Base-by-base conservation (phyloP, 2,113 vertebrate genomes). In the Brachionichthys hirsutus region DNA sequence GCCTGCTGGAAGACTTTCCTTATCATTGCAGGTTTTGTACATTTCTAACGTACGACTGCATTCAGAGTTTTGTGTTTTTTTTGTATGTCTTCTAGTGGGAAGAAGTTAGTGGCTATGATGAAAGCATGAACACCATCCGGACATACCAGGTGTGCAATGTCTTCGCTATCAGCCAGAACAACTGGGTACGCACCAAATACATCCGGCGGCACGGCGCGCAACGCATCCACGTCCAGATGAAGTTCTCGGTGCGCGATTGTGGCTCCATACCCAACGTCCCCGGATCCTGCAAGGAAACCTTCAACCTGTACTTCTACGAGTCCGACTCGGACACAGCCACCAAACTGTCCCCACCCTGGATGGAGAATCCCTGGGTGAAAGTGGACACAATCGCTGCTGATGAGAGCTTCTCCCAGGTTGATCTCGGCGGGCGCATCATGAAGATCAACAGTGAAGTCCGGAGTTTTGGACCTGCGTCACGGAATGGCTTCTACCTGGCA, bases 141-240 rank as follows among this genome's bases (percentile, higher is more conserved):
- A 98, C 97, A 0, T 98, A 98, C 87, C 97, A 98, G 87, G 97
- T 98, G 17, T 98, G 97, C 89, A 98, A 97, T 0, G 95, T 98
- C 62, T 98, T 97, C 5, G 92, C 96, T 3, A 91, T 91, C 58
- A 97, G 89, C 90, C 97, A 98, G 83, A 98, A 98, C 87, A 98
- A 98, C 90, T 98, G 97, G 97, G 91, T 98, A 1, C 91, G 96
- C 58, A 98, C 94, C 82, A 95, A 95, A 71, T 96, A 92, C 81
- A 96, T 97, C 86, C 90, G 85, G 1, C 88, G 96, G 16, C 82
- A 90, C 0, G 96, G 97, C 0, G 96, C 95, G 0, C 95, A 98
- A 63, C 94, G 96, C 44, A 94, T 98, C 87, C 95, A 98, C 0
- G 95, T 98, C 74, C 95, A 98, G 87, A 98, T 98, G 93, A 98